Evolutionary conservation across 2,113 vertebrate genomes (phyloP).

Genomic region (Urocitellus parryii): DNA sequence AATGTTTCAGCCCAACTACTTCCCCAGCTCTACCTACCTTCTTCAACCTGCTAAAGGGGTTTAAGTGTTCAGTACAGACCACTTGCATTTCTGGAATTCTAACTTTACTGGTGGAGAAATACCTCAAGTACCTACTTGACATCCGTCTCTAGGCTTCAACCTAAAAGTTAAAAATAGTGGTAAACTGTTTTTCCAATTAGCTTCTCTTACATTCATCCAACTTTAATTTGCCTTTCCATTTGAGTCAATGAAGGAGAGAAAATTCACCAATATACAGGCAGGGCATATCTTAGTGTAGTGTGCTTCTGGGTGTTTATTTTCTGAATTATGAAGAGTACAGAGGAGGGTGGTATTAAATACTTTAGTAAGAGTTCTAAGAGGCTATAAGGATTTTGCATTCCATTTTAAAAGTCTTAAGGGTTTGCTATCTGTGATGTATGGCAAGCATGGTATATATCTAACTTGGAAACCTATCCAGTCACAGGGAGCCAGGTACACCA

Average conservation of each 20-base stretch:
- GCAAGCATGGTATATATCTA: neutral
- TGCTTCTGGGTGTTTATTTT: constrained; percentile 28
- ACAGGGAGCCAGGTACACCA: neutral
- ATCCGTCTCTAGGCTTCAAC: neutral
- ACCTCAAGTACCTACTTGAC: neutral
- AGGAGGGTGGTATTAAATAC: neutral
- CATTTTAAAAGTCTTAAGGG: neutral
- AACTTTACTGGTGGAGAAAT: neutral
- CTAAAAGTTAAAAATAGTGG: neutral
- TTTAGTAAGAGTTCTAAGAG: neutral
- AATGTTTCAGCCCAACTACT: neutral
- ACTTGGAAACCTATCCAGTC: neutral
- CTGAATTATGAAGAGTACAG: constrained; percentile 19
- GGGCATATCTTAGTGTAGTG: neutral
- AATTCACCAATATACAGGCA: neutral
- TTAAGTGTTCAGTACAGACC: neutral
- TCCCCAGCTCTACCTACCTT: neutral
- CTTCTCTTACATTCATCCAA: neutral
- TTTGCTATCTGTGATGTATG: neutral
- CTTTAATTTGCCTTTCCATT: neutral
- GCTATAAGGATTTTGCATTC: neutral
- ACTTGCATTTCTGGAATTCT: neutral
- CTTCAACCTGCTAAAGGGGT: neutral
- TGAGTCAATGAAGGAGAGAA: neutral
- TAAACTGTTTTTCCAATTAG: neutral